Base-by-base conservation (phyloP, 2,113 vertebrate genomes). In the Ranitomeya imitator region DNA sequence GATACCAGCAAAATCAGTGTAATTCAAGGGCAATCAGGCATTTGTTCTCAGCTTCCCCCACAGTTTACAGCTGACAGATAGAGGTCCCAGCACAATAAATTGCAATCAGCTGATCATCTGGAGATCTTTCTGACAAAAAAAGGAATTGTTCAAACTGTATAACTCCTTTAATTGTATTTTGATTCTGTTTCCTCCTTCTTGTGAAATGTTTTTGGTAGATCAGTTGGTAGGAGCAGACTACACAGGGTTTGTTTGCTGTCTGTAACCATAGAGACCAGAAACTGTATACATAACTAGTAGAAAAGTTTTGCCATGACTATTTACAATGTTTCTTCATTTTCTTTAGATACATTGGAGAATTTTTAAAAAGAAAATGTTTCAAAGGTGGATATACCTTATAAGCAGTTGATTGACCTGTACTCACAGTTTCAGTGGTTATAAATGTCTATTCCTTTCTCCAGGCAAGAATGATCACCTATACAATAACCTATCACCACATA, bases 401-500 rank as follows among this genome's bases (percentile, higher is more conserved):
- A 45, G 37, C 37, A 45, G 37, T 45, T 45, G 37, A 45, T 45
- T 60, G 59, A 60, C 5, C 15, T 60, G 59, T 60, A 60, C 59
- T 60, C 13, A 60, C 54, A 16, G 8, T 6, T 37, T 63, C 1
- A n/a, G 21, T 0, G n/a, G 18, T 55, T n/a, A n/a, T 78, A 55
- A 73, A 55, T 55, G n/a, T 78, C 76, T 78, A 54, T 23, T 84
- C 6, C 15, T 54, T 23, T 67, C 37, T 97, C 96, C 93, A 0
- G 94, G 97, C 79, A 97, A 95, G 85, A 95, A 95, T 19, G 97
- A 98, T 0, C 95, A 90, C 84, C 96, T 95, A 0, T 96, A 95
- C 73, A 90, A 94, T 90, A 95, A 92, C 61, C 93, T 99, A 88
- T 95, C 97, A 0, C 91, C 96, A 3, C 94, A 96, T 93, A 97